Conservation (phyloP, 2,113 vertebrate species). For the Catagonus wagneri region DNA sequence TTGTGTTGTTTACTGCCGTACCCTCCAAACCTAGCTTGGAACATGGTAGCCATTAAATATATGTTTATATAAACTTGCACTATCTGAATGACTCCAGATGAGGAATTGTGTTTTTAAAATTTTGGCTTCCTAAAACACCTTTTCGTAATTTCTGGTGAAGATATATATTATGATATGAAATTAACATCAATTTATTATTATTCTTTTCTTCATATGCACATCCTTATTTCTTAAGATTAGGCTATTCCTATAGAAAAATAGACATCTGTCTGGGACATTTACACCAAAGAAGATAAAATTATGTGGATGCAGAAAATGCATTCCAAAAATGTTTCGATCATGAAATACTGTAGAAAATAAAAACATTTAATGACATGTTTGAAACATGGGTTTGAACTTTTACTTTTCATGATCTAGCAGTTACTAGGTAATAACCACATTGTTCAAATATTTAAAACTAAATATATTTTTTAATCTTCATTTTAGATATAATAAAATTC, state of each 20-base stretch:
- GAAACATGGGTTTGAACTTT: background rate
- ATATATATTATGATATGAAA: background rate
- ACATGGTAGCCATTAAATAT: background rate
- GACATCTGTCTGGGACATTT: background rate
- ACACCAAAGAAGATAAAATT: background rate
- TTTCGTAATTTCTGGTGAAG: background rate
- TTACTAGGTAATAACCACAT: background rate
- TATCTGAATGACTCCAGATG: background rate
- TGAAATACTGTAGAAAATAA: background rate
- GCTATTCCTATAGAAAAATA: background rate
- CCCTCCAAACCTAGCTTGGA: background rate
- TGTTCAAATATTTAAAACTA: slow-evolving; percentile 16
- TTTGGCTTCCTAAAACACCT: background rate
- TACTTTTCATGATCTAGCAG: background rate
- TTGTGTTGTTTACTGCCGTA: background rate
- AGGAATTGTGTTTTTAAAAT: background rate
- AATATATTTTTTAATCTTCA: background rate
- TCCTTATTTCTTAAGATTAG: background rate
- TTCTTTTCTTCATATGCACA: background rate
- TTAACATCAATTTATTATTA: background rate
- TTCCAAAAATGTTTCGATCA: background rate
- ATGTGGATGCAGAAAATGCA: background rate
- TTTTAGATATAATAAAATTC: background rate
- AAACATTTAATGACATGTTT: slow-evolving; percentile 16
- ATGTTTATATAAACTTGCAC: background rate